Evolutionary conservation across 2,888 invertebrate species (phyloP).

Genomic region (Sabatieria punctata): DNA sequence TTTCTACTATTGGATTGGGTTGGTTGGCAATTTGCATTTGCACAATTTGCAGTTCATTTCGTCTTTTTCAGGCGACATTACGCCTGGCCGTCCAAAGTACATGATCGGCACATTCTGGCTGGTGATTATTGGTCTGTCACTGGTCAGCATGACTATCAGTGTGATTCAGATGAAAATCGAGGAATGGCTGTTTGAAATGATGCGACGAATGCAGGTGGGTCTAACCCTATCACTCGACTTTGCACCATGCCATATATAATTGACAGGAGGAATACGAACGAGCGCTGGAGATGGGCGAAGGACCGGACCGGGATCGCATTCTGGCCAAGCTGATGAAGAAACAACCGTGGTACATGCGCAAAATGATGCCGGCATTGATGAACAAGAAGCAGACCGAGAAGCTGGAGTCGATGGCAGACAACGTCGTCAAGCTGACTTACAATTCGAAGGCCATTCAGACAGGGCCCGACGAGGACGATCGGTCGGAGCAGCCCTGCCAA

Average conservation of each 20-base stretch:
- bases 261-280: conserved; percentile 22
- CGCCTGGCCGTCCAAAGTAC: conserved; percentile 51
- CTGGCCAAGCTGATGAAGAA: conserved; percentile 14
- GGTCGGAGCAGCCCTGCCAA: too few species aligned
- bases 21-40: not conserved
- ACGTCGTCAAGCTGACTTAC: too few species aligned
- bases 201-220: conserved; percentile 1
- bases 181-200: conserved; percentile 1
- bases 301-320: conserved; percentile 13
- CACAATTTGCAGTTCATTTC: not conserved
- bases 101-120: conserved; percentile 81
- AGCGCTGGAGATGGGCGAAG: conserved; percentile 19
- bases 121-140: conserved; percentile 70
- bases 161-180: conserved; percentile 50
- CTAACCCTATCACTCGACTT: too few species aligned
- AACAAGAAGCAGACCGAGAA: not conserved
- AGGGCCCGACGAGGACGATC: too few species aligned
- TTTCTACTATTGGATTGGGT: conserved; percentile 65
- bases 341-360: conserved; percentile 16
- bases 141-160: conserved; percentile 89
- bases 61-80: conserved; percentile 15
- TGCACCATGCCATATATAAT: too few species aligned
- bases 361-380: not conserved
- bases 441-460: too few species aligned
- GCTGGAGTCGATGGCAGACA: not conserved